Evolutionary conservation across 2,888 invertebrate species (phyloP).

Genomic region (Epirrita christyi): DNA sequence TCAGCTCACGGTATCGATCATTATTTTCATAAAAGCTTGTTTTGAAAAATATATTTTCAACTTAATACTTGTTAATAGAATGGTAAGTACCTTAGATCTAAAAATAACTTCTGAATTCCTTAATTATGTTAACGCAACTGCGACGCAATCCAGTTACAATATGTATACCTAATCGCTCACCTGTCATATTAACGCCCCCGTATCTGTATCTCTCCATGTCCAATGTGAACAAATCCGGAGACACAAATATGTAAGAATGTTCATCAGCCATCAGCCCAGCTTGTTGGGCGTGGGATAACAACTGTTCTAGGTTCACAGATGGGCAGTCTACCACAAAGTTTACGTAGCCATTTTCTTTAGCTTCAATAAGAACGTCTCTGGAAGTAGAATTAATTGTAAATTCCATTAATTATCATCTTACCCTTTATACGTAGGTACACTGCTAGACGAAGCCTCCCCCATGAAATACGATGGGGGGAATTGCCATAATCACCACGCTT

Average conservation of each 20-base stretch:
- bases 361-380: constrained; percentile 88
- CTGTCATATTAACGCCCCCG: constrained; percentile 94
- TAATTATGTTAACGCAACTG: background rate
- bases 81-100: no score
- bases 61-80: no score
- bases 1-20: no score
- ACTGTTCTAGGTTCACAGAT: constrained; percentile 73
- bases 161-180: constrained; percentile 50
- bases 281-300: constrained; percentile 89
- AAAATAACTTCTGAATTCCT: background rate
- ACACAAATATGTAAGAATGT: constrained; percentile 91
- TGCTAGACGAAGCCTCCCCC: no score
- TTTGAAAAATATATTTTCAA: no score
- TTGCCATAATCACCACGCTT: no score
- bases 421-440: no score
- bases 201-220: constrained; percentile 91
- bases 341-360: constrained; percentile 87
- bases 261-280: constrained; percentile 93
- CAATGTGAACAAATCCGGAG: constrained; percentile 91
- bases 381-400: constrained; percentile 41
- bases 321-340: constrained; percentile 92
- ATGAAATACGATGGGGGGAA: no score
- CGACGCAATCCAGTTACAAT: background rate
- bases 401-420: no score
- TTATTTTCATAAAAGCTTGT: no score